A percentile compares a stretch with the other conserved stretches of the same genome.
phyloP scores from a whole-genome alignment of 2,888 invertebrate genomes.

The Lasioglossum marginatum region DNA sequence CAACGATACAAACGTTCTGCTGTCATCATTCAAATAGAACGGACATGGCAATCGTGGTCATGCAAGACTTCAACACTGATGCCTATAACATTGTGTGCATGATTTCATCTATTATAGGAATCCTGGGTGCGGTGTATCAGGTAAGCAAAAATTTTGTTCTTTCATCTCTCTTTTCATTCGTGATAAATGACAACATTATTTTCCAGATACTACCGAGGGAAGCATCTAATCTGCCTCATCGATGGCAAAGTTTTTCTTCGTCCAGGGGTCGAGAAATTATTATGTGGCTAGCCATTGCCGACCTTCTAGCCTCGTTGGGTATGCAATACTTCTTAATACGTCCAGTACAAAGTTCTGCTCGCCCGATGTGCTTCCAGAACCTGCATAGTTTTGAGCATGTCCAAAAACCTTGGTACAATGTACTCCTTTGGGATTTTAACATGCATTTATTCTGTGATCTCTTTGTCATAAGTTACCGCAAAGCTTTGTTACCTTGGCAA shows the following conservation, averaged over 20 bases:
- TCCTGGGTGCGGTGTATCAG: slow-evolving; percentile 92
- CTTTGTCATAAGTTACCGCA: no score
- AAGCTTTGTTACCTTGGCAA: no score
- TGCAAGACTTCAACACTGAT: slow-evolving; percentile 90
- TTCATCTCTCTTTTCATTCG: background rate
- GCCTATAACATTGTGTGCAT: slow-evolving; percentile 91
- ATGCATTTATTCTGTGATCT: no score
- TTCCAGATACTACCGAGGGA: slow-evolving; percentile 88
- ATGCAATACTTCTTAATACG: slow-evolving; percentile 7
- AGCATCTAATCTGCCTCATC: slow-evolving; percentile 85
- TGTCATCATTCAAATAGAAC: slow-evolving; percentile 89
- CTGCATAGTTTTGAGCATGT: no score
- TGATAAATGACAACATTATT: background rate
- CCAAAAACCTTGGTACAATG: no score
- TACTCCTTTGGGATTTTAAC: no score
- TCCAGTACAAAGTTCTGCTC: background rate
- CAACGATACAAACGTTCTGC: slow-evolving; percentile 93
- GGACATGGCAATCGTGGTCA: slow-evolving; percentile 88
- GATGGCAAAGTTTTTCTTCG: slow-evolving; percentile 87
- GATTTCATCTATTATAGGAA: slow-evolving; percentile 90
- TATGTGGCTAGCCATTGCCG: slow-evolving; percentile 92
- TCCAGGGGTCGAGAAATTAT: slow-evolving; percentile 90
- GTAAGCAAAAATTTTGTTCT: slow-evolving; percentile 83
- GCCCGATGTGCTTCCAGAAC: no score
- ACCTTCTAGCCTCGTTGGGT: slow-evolving; percentile 92